Evolutionary conservation across 2,888 invertebrate genomes (phyloP).

Genomic region (Ditylenchus weischeri): DNA sequence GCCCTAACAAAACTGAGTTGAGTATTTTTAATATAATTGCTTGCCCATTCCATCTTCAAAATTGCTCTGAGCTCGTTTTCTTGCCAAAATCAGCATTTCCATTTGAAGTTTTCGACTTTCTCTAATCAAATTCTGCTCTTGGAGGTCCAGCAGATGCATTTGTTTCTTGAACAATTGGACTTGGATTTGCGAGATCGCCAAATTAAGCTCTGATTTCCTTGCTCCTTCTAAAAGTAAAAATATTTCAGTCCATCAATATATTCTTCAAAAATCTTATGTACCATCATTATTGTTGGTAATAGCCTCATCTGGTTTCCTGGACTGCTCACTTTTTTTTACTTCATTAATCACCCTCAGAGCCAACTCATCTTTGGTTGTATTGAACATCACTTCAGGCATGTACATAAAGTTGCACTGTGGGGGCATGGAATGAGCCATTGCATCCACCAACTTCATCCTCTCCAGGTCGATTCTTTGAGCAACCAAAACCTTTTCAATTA

Average conservation of each 20-base stretch:
- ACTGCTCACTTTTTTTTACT: slow-evolving; percentile 12
- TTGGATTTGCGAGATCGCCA: slow-evolving; percentile 12
- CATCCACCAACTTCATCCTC: slow-evolving; percentile 16
- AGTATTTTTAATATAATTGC: too few relatives aligned
- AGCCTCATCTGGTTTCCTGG: not conserved
- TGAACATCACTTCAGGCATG: slow-evolving; percentile 28
- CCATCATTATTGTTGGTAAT: not conserved
- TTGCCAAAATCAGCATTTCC: slow-evolving; percentile 15
- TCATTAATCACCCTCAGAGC: slow-evolving; percentile 18
- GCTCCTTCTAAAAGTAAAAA: not conserved
- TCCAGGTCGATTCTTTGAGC: slow-evolving; percentile 23
- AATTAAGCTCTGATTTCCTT: not conserved
- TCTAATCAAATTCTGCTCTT: slow-evolving; percentile 21
- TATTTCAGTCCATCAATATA: not conserved
- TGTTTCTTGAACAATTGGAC: slow-evolving; percentile 18
- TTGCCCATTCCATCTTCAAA: too few relatives aligned
- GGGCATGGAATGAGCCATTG: slow-evolving; percentile 23
- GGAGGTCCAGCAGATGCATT: slow-evolving; percentile 21
- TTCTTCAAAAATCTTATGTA: not conserved
- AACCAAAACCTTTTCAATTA: slow-evolving; percentile 23
- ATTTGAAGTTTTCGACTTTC: slow-evolving; percentile 24
- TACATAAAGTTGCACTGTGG: slow-evolving; percentile 24
- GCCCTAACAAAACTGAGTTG: too few relatives aligned
- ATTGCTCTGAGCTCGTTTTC: not conserved
- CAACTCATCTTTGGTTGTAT: slow-evolving; percentile 16